These are phyloP conservation scores for Melanchra persicariae DNA, from an alignment of 2,888 invertebrate genomes.

Conservation along the genomic window DNA sequence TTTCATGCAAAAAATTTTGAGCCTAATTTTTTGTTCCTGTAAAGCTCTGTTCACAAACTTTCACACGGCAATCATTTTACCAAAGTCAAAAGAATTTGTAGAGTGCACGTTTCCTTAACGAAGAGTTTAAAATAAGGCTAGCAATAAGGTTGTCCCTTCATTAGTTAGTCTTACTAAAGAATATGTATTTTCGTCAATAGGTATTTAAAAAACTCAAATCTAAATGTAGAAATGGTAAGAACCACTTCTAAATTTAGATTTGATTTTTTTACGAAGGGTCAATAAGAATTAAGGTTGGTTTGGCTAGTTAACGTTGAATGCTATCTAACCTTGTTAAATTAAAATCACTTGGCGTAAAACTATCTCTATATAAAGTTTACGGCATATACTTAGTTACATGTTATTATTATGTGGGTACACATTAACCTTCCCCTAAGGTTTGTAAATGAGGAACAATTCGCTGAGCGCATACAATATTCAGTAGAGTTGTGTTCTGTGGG, in stretches of 20 bases:
- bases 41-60: not conserved
- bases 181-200: not conserved
- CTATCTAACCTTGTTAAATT: not conserved
- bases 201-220: not conserved
- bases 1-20: not conserved
- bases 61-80: not conserved
- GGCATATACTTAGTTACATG: too few species aligned
- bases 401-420: constrained; percentile 8
- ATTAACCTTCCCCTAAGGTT: constrained; percentile 42
- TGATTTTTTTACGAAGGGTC: not conserved
- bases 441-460: constrained; percentile 70
- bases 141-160: too few species aligned
- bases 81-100: too few species aligned
- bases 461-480: constrained; percentile 71
- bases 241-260: not conserved
- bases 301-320: not conserved
- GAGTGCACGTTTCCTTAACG: too few species aligned
- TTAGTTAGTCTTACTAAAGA: not conserved
- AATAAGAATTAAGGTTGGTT: not conserved
- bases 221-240: too few species aligned
- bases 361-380: not conserved
- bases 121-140: too few species aligned
- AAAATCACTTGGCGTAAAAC: constrained; percentile 23
- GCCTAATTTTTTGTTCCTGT: not conserved
- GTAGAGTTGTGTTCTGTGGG: constrained; percentile 52